phyloP scores from a whole-genome alignment of 1,140 invertebrate species.

The Zaprionus inermis region DNA sequence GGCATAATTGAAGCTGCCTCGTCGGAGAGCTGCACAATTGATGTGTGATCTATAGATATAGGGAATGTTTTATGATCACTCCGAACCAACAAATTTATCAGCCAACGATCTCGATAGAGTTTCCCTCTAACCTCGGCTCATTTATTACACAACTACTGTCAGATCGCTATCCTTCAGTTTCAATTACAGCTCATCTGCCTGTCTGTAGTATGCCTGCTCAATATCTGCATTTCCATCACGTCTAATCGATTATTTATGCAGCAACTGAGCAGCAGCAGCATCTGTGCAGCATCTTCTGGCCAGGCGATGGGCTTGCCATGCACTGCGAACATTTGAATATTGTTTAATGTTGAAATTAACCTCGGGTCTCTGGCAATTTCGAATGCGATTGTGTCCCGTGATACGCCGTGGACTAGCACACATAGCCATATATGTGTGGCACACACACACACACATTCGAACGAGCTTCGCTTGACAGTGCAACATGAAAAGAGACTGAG shows the following conservation, averaged over 20 bases:
- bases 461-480: constrained; percentile 63
- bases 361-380: constrained; percentile 56
- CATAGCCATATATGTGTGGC: constrained; percentile 11
- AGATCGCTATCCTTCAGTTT: neutral
- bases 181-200: constrained; percentile 5
- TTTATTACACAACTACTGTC: neutral
- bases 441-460: neutral
- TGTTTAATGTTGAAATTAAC: constrained; percentile 78
- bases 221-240: constrained; percentile 52
- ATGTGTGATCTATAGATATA: neutral
- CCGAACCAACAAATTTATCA: neutral
- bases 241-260: constrained; percentile 44
- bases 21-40: neutral
- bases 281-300: constrained; percentile 4
- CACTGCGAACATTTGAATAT: constrained; percentile 43
- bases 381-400: constrained; percentile 45
- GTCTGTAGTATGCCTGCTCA: neutral
- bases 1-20: neutral
- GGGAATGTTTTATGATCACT: neutral
- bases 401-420: constrained; percentile 60
- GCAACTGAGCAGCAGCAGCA: constrained; percentile 38
- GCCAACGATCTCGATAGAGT: neutral
- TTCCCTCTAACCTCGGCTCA: neutral
- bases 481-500: constrained; percentile 55
- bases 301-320: constrained; percentile 53